Evolutionary conservation across 2,888 invertebrate species (phyloP).

Genomic region (Strigamia transsilvanica): DNA sequence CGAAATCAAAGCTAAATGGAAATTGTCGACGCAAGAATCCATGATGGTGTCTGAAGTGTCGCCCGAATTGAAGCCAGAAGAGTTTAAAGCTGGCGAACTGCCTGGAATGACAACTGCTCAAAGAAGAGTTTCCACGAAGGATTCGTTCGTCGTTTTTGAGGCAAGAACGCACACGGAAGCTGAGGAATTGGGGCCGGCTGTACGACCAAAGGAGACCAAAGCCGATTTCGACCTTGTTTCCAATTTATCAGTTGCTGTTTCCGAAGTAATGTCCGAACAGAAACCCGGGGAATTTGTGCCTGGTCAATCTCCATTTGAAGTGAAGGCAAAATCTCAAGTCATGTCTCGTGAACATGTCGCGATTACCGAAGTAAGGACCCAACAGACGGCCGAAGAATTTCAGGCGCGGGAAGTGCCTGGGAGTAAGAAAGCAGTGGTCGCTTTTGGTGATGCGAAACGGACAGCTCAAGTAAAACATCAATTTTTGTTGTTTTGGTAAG

Average conservation of each 20-base stretch:
- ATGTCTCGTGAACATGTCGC: constrained; percentile 40
- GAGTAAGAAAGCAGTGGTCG: constrained; percentile 37
- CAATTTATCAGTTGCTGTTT: constrained; percentile 56
- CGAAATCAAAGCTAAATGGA: constrained; percentile 48
- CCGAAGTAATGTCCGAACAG: constrained; percentile 55
- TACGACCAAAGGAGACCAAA: constrained; percentile 55
- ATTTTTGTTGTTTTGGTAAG: constrained; percentile 7
- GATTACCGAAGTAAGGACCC: constrained; percentile 53
- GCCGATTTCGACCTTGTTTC: constrained; percentile 56
- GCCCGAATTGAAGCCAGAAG: constrained; percentile 48
- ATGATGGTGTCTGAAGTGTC: constrained; percentile 53
- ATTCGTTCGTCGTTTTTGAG: constrained; percentile 57
- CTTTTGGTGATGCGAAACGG: constrained; percentile 3
- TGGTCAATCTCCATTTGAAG: constrained; percentile 55
- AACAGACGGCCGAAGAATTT: constrained; percentile 67
- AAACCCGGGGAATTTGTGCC: constrained; percentile 55
- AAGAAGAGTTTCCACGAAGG: constrained; percentile 54
- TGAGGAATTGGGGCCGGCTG: constrained; percentile 51
- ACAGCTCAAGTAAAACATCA: constrained; percentile 42
- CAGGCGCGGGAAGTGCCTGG: constrained; percentile 59
- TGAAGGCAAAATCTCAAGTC: constrained; percentile 25
- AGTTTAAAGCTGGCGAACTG: constrained; percentile 40
- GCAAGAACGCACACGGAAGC: constrained; percentile 56
- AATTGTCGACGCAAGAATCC: constrained; percentile 52
- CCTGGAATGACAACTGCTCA: constrained; percentile 55